Conservation (phyloP, 2,888 invertebrate genomes). For the Polymixis flavicincta region DNA sequence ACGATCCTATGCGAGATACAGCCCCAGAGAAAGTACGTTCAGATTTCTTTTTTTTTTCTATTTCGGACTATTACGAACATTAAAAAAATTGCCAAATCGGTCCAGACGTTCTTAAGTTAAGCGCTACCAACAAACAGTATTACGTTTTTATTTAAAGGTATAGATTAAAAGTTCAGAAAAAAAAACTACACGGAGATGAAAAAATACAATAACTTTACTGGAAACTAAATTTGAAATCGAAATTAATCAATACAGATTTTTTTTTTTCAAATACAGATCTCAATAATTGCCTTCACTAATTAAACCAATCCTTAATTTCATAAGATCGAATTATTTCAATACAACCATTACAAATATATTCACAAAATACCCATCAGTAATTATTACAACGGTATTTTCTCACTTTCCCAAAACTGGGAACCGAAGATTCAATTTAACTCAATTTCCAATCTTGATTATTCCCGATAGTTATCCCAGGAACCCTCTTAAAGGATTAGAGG, state of each 20-base stretch:
- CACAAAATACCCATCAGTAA: neutral
- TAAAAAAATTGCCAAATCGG: no score
- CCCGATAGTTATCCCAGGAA: constrained; percentile 24
- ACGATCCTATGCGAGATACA: no score
- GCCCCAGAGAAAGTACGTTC: no score
- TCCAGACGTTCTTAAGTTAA: no score
- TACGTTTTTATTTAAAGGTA: no score
- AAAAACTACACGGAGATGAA: neutral
- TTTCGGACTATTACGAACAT: no score
- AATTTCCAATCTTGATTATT: constrained; percentile 33
- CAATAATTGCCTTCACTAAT: neutral
- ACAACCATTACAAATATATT: neutral
- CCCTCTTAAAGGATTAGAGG: constrained; percentile 31
- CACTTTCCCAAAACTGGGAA: neutral
- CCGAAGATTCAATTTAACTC: constrained; percentile 5
- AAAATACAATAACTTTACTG: neutral
- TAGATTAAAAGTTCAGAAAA: neutral
- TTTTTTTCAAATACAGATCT: no score
- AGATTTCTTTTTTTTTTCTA: no score
- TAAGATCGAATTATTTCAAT: neutral
- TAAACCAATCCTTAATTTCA: neutral
- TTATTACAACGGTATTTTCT: neutral
- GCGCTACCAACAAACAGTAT: no score
- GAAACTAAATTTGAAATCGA: no score
- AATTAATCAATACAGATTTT: neutral